Base-by-base conservation (phyloP, 1,140 invertebrate species). In the Drosophila tristis region DNA sequence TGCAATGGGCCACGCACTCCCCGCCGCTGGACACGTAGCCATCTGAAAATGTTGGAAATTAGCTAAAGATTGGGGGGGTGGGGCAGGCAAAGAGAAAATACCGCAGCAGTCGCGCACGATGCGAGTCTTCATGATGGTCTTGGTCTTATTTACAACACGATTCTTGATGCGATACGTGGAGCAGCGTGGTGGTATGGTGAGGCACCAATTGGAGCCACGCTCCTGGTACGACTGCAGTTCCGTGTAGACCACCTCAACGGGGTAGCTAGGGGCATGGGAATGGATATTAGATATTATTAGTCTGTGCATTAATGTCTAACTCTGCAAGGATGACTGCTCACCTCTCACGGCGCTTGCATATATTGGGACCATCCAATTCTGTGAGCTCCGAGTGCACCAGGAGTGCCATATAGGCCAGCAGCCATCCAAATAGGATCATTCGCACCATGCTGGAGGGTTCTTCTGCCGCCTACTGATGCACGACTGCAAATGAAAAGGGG, bases 101-200 rank as follows among this genome's bases (percentile, higher is more conserved):
- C 91, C 91, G 85, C 97, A 98, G 85, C 97, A 99, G 65, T 96
- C 95, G 73, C 97, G 95, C 0, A 98, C 95, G 1, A 96, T 95
- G 72, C 95, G 93, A 13, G 94, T 94, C 90, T 97, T 97, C 6
- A 93, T 93, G 67, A 97, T 92, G 2, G 94, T 94, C 93, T 97
- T 92, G 4, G 94, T 96, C 90, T 95, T 96, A 81, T 94, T 95
- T 2, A 96, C 94, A 13, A 94, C 94, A 75, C 94, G 95, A 74
- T 96, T 95, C 64, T 95, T 94, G 29, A 97, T 95, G 84, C 94
- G 96, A 91, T 97, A 98, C 87, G 95, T 96, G 42, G 96, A 96
- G 92, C 97, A 98, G 87, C 95, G 93, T 11, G 96, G 96, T 31
- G 97, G 97, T 39, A 98, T 93, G 80, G 94, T 96, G 6, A 97